Evolutionary conservation across 2,797 vertebrate species (phyloP).

Genomic region (Siniperca scherzeri): DNA sequence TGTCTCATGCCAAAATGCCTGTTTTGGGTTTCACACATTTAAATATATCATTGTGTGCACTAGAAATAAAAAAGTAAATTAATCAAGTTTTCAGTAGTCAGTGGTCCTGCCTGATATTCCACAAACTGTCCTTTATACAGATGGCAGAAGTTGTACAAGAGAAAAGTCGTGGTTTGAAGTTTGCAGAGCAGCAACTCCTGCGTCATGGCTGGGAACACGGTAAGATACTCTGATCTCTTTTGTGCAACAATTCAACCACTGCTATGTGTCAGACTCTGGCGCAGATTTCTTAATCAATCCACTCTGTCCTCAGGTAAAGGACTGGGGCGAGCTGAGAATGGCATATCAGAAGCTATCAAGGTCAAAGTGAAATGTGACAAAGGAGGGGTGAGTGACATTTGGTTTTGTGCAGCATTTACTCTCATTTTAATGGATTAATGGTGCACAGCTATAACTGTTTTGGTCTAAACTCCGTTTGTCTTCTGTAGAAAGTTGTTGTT

Average conservation of each 20-base stretch:
- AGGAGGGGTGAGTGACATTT: slow-evolving; percentile 87
- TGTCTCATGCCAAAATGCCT: background rate
- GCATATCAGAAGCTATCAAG: slow-evolving; percentile 91
- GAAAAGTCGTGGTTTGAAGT: slow-evolving; percentile 78
- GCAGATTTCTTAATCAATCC: background rate
- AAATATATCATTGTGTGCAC: background rate
- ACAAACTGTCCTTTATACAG: slow-evolving; percentile 5
- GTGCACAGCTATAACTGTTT: no score
- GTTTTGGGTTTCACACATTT: background rate
- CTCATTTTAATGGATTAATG: no score
- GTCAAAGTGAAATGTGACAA: slow-evolving; percentile 93
- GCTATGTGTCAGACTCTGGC: rapidly evolving
- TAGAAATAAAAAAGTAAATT: background rate
- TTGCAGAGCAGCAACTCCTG: slow-evolving; percentile 84
- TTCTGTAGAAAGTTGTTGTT: background rate
- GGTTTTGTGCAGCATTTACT: background rate
- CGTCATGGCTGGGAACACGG: slow-evolving; percentile 87
- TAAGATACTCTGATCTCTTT: slow-evolving; percentile 20
- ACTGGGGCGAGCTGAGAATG: slow-evolving; percentile 89
- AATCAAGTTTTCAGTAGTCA: background rate
- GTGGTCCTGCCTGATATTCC: background rate
- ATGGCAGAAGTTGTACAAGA: slow-evolving; percentile 76
- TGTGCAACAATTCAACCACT: rapidly evolving
- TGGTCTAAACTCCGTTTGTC: background rate
- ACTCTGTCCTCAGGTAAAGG: slow-evolving; percentile 88